Evolutionary conservation across 2,113 vertebrate species (phyloP).

Genomic region (Brachypodius melanocephalos): DNA sequence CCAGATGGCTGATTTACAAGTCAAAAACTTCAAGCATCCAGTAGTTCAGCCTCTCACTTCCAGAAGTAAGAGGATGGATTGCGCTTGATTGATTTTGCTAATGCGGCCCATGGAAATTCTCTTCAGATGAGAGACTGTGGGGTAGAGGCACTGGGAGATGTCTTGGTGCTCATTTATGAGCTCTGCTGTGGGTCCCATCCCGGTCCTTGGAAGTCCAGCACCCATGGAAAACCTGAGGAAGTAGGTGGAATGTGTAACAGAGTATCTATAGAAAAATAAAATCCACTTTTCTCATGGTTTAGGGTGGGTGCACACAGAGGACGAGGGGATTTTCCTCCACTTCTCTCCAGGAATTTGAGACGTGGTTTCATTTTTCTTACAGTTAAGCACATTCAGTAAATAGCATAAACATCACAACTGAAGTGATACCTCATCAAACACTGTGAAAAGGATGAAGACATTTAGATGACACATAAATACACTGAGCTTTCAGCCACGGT

Average conservation of each 20-base stretch:
- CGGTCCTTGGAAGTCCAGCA: neutral
- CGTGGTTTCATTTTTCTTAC: neutral
- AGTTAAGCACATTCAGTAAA: neutral
- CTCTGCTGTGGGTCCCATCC: neutral
- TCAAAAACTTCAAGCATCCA: neutral
- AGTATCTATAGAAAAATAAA: neutral
- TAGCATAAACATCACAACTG: neutral
- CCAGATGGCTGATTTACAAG: slow-evolving; percentile 13
- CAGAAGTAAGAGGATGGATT: neutral
- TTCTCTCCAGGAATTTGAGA: neutral
- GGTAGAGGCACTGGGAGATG: neutral
- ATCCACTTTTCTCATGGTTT: neutral
- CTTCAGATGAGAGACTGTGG: neutral
- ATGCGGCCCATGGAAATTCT: neutral
- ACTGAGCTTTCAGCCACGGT: neutral
- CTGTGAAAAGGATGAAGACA: neutral
- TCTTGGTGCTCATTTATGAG: neutral
- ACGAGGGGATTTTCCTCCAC: neutral
- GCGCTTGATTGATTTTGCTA: neutral
- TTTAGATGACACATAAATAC: slow-evolving; percentile 14
- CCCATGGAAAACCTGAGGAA: neutral
- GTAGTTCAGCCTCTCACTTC: neutral
- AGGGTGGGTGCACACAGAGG: neutral
- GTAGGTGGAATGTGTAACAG: neutral
- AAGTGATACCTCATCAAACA: neutral